phyloP scores from a whole-genome alignment of 2,797 vertebrate species.

The Tarsius wallacei region DNA sequence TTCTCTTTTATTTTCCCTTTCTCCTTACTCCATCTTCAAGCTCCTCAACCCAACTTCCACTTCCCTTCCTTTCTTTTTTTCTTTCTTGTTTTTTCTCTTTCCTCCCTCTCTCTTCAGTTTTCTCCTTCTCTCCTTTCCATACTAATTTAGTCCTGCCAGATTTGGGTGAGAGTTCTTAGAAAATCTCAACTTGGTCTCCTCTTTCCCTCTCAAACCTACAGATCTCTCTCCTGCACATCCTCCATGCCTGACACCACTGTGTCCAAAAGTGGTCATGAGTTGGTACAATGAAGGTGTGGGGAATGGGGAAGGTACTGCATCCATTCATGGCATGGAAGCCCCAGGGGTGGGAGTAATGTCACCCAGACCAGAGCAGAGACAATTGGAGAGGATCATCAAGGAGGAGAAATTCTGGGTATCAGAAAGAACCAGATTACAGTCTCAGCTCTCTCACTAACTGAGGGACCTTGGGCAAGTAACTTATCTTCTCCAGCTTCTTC shows the following conservation, averaged over 20 bases:
- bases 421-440: background rate
- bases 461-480: background rate
- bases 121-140: conserved; percentile 65
- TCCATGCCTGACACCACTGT: background rate
- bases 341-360: background rate
- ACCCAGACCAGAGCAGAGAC: background rate
- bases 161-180: conserved; percentile 52
- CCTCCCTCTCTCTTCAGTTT: background rate
- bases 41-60: background rate
- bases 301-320: background rate
- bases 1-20: background rate
- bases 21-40: background rate
- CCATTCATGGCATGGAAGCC: background rate
- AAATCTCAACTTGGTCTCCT: conserved; percentile 52
- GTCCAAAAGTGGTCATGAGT: background rate
- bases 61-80: background rate
- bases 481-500: background rate
- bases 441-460: background rate
- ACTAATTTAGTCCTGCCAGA: conserved; percentile 82
- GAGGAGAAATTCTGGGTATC: background rate
- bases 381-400: background rate
- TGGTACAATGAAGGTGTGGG: background rate
- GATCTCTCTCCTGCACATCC: background rate
- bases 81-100: background rate
- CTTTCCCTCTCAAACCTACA: background rate